A percentile compares a stretch with the other conserved stretches of the same genome.
Conservation (phyloP, 2,888 invertebrate species). For the Prosopocoilus inquinatus region DNA sequence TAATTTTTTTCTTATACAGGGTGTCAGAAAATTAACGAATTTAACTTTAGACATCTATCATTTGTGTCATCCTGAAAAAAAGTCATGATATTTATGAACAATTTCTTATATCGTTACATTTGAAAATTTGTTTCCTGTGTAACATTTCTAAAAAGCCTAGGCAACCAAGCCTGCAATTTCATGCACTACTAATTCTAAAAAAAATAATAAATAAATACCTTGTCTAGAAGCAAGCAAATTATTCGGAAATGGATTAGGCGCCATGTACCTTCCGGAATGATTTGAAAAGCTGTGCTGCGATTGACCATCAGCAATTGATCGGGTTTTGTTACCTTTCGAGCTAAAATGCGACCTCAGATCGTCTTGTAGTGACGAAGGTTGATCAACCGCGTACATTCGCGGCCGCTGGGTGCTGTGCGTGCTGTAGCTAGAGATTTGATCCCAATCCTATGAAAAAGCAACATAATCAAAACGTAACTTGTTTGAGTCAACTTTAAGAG, state of each 20-base stretch:
- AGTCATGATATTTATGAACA: too few species aligned
- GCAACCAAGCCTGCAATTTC: too few species aligned
- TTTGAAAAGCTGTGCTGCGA: constrained; percentile 88
- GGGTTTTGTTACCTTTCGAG: constrained; percentile 60
- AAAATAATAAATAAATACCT: constrained; percentile 47
- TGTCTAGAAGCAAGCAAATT: constrained; percentile 75
- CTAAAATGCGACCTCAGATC: constrained; percentile 74
- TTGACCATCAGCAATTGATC: constrained; percentile 85
- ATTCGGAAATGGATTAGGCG: constrained; percentile 63
- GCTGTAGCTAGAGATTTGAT: constrained; percentile 87
- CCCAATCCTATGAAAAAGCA: constrained; percentile 64
- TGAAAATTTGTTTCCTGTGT: too few species aligned
- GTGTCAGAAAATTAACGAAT: too few species aligned
- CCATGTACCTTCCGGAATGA: constrained; percentile 73
- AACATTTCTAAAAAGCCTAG: too few species aligned
- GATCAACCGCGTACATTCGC: constrained; percentile 75
- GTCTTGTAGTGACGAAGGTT: constrained; percentile 61
- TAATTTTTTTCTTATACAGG: too few species aligned
- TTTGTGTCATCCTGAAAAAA: too few species aligned
- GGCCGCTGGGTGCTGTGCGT: constrained; percentile 87
- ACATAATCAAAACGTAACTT: not conserved
- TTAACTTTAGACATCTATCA: too few species aligned
- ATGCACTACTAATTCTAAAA: too few species aligned
- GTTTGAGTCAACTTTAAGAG: not conserved
- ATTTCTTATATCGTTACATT: too few species aligned